Conservation (phyloP, 2,113 vertebrate species). For the Trematomus loennbergii region DNA sequence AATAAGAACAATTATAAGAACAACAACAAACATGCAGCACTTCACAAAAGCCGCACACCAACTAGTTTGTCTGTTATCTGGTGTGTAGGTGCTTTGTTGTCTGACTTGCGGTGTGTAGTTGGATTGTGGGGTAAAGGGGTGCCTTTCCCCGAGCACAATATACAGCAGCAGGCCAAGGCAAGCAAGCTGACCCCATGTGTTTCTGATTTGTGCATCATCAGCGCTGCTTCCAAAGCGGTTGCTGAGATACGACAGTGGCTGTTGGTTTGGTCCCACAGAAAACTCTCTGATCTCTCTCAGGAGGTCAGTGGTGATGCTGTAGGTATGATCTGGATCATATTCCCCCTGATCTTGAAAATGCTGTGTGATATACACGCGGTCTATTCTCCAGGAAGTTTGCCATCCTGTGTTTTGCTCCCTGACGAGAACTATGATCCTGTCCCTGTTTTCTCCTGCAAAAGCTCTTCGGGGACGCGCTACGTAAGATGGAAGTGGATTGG, state of each 20-base stretch:
- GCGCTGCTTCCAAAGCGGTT: constrained; percentile 27
- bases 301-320: constrained; percentile 52
- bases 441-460: constrained; percentile 45
- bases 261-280: constrained; percentile 14
- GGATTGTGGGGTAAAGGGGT: not conserved
- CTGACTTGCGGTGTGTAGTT: not conserved
- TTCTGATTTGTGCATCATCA: constrained; percentile 19
- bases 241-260: constrained; percentile 31
- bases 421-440: constrained; percentile 67
- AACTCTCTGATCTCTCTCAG: constrained; percentile 62
- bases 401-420: not conserved
- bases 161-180: constrained; percentile 65
- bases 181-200: constrained; percentile 49
- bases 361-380: constrained; percentile 70
- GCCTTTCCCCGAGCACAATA: constrained; percentile 49
- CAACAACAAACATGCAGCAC: too few species aligned
- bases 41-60: too few species aligned
- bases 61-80: not conserved
- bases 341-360: constrained; percentile 46
- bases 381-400: not conserved
- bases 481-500: constrained; percentile 50
- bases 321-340: constrained; percentile 68
- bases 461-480: not conserved
- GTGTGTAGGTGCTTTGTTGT: constrained; percentile 1
- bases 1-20: too few species aligned